Conservation (phyloP, 2,888 invertebrate genomes). For the Oegoconia quadripuncta region DNA sequence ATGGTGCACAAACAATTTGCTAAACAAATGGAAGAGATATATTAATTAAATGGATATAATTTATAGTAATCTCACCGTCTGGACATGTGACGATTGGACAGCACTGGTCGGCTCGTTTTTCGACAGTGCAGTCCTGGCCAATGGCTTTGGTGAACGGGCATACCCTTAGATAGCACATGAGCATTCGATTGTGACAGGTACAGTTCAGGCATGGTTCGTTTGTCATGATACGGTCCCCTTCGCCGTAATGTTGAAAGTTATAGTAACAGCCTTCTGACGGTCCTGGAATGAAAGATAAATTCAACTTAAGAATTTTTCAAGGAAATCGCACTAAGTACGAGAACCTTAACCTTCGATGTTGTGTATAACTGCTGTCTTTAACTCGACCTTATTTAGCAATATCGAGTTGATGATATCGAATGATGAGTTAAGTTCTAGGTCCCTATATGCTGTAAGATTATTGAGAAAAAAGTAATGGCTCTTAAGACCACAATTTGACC, state of each 20-base stretch:
- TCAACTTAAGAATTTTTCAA: constrained; percentile 4
- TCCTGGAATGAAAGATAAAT: constrained; percentile 57
- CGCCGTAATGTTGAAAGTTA: constrained; percentile 95
- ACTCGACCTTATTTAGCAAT: too few relatives aligned
- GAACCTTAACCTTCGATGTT: too few relatives aligned
- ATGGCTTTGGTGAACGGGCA: constrained; percentile 97
- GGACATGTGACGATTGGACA: constrained; percentile 96
- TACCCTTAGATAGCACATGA: constrained; percentile 96
- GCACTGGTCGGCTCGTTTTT: constrained; percentile 94
- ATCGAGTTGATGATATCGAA: too few relatives aligned
- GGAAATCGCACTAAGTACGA: too few relatives aligned
- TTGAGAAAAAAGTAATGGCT: too few relatives aligned
- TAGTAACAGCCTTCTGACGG: constrained; percentile 90
- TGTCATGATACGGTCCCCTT: constrained; percentile 95
- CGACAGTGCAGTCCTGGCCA: constrained; percentile 93
- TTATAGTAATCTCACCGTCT: constrained; percentile 87
- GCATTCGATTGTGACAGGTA: constrained; percentile 96
- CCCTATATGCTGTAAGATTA: too few relatives aligned
- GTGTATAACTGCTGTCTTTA: too few relatives aligned
- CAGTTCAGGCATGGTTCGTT: constrained; percentile 97
- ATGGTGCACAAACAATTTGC: neutral
- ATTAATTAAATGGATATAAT: too few relatives aligned
- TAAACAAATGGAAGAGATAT: neutral
- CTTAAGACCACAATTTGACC: too few relatives aligned
- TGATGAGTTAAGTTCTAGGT: too few relatives aligned